phyloP scores from a whole-genome alignment of 2,113 vertebrate species.

The Coptodon rendalli region DNA sequence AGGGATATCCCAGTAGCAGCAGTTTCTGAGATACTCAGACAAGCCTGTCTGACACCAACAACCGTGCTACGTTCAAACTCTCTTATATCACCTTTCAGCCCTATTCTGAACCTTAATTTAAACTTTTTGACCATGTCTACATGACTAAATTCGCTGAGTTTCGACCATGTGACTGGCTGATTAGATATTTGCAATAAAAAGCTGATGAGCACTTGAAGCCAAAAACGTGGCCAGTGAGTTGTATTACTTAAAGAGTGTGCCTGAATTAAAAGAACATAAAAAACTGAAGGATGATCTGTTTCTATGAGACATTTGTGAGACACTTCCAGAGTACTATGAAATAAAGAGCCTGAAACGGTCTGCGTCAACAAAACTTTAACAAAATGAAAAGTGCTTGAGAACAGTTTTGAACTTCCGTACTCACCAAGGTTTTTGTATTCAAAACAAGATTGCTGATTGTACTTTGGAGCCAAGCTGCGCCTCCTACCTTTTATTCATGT shows the following conservation, averaged over 20 bases:
- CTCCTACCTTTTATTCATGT: slow-evolving; percentile 18
- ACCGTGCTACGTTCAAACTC: background rate
- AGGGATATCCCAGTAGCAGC: background rate
- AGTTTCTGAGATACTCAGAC: background rate
- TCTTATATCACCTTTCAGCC: background rate
- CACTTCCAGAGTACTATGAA: background rate
- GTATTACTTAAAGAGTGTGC: background rate
- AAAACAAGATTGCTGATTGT: background rate
- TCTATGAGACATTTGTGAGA: background rate
- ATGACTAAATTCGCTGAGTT: background rate
- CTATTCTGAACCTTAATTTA: background rate
- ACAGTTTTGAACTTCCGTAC: background rate
- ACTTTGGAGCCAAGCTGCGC: background rate
- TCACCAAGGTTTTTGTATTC: background rate
- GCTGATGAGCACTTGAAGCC: background rate
- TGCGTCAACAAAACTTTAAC: background rate
- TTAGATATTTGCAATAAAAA: background rate
- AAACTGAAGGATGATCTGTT: background rate
- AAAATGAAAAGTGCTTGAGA: background rate
- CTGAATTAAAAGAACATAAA: background rate
- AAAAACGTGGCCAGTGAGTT: background rate
- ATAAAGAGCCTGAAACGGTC: background rate
- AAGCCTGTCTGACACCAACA: background rate
- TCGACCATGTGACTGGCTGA: background rate
- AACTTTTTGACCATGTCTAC: background rate